phyloP scores from a whole-genome alignment of 2,888 invertebrate genomes.

The Tolmerus cingulatus region DNA sequence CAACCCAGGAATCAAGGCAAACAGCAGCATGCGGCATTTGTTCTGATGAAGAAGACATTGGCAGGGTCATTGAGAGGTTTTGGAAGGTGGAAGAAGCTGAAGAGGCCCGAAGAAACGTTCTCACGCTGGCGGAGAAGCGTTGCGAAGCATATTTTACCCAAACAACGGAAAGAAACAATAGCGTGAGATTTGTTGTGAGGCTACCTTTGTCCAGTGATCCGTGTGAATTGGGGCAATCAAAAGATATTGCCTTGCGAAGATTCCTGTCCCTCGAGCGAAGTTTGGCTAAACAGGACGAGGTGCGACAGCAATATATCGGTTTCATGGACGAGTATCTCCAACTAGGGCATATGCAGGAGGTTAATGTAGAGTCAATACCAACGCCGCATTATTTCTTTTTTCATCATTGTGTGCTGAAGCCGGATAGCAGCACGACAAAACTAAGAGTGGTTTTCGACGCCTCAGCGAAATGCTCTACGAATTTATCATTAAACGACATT shows the following conservation, averaged over 20 bases:
- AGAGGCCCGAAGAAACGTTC: background rate
- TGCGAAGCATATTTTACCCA: slow-evolving; percentile 40
- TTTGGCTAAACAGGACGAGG: slow-evolving; percentile 40
- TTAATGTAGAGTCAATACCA: background rate
- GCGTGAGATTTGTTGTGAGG: slow-evolving; percentile 48
- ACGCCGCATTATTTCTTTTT: background rate
- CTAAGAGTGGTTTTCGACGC: background rate
- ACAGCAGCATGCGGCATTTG: background rate
- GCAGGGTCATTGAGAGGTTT: background rate
- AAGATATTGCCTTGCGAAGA: slow-evolving; percentile 42
- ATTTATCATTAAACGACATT: slow-evolving; percentile 49
- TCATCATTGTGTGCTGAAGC: background rate
- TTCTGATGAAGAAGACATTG: background rate
- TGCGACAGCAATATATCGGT: slow-evolving; percentile 47
- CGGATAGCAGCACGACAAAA: background rate
- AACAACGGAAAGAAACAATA: slow-evolving; percentile 30
- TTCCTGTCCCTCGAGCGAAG: slow-evolving; percentile 50
- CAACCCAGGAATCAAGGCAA: background rate
- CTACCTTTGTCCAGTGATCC: slow-evolving; percentile 46
- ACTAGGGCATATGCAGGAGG: slow-evolving; percentile 43
- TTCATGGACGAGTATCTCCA: slow-evolving; percentile 51
- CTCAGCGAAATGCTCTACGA: slow-evolving; percentile 26
- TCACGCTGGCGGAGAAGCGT: background rate
- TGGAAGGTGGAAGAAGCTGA: background rate
- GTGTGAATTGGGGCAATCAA: slow-evolving; percentile 16